Conservation (phyloP, 2,113 vertebrate genomes). For the Pachypanchax playfairii region DNA sequence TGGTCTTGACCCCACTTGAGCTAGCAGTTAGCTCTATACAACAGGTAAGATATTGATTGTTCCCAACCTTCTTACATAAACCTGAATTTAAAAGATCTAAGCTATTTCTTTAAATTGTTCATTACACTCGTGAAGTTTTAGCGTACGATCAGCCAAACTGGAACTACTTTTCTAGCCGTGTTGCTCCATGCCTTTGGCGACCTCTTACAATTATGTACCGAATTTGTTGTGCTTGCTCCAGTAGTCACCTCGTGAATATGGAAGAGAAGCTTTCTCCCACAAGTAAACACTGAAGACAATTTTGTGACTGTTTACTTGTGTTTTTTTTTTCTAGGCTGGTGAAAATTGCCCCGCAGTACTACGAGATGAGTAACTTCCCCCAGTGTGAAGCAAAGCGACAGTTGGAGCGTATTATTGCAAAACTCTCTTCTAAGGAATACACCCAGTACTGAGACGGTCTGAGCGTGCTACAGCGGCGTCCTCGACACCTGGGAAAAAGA, state of each 20-base stretch:
- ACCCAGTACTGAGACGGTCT: slow-evolving; percentile 87
- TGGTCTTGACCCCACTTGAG: too few species aligned
- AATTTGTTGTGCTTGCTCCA: slow-evolving; percentile 7
- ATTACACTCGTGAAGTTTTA: neutral
- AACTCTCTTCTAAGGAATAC: slow-evolving; percentile 96
- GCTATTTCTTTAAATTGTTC: neutral
- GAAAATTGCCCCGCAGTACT: slow-evolving; percentile 96
- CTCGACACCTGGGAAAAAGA: slow-evolving; percentile 79
- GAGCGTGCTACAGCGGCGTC: slow-evolving; percentile 46
- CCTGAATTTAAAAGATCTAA: neutral
- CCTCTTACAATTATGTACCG: slow-evolving; percentile 33
- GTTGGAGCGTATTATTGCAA: slow-evolving; percentile 95
- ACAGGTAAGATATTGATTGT: too few species aligned
- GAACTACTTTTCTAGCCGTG: neutral
- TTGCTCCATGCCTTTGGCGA: slow-evolving; percentile 8
- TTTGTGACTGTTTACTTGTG: slow-evolving; percentile 52
- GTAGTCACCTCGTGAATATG: slow-evolving; percentile 32
- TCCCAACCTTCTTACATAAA: neutral
- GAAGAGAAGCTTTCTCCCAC: slow-evolving; percentile 19
- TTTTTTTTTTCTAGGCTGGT: slow-evolving; percentile 87
- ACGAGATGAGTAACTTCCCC: slow-evolving; percentile 98
- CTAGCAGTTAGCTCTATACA: too few species aligned
- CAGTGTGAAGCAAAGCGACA: slow-evolving; percentile 98
- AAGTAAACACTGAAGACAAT: slow-evolving; percentile 43
- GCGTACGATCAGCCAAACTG: neutral